These are phyloP conservation scores for Macrotrachela quadricornifera DNA, from an alignment of 1,140 invertebrate species.

Conservation along the genomic window DNA sequence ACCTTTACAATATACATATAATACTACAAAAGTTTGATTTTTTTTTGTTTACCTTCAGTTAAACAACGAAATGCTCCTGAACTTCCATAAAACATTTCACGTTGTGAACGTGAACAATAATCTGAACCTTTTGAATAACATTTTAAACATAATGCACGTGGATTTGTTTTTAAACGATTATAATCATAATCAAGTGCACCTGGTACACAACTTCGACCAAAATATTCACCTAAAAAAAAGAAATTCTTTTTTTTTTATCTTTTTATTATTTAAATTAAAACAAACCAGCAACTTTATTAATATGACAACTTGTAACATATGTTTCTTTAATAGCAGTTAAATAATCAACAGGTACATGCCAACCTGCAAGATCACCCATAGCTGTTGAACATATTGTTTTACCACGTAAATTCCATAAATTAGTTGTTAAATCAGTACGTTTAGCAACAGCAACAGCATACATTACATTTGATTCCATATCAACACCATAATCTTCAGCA, in stretches of 20 bases:
- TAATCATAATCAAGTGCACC: slow-evolving; percentile 65
- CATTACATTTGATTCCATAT: slow-evolving; percentile 16
- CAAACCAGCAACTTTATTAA: slow-evolving; percentile 48
- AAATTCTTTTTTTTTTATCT: too few species aligned
- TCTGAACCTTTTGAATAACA: slow-evolving; percentile 63
- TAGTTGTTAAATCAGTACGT: slow-evolving; percentile 26
- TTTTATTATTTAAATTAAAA: too few species aligned
- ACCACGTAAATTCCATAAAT: slow-evolving; percentile 19
- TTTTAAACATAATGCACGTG: slow-evolving; percentile 62
- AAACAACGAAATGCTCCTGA: slow-evolving; percentile 74
- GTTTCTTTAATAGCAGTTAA: slow-evolving; percentile 79
- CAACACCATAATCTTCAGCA: slow-evolving; percentile 29
- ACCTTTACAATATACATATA: too few species aligned
- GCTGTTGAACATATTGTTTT: slow-evolving; percentile 62
- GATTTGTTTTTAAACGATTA: slow-evolving; percentile 51
- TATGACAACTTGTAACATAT: slow-evolving; percentile 67
- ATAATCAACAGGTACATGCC: slow-evolving; percentile 78
- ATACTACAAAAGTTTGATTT: too few species aligned
- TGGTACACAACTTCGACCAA: slow-evolving; percentile 67
- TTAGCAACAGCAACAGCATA: slow-evolving; percentile 26
- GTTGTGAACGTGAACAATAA: slow-evolving; percentile 58
- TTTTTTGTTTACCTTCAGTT: too few species aligned
- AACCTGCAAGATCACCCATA: slow-evolving; percentile 71
- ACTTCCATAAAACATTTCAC: slow-evolving; percentile 66
- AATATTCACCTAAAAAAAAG: slow-evolving; percentile 42